Conservation (phyloP, 2,888 invertebrate species). For the Drosophila ustulata region DNA sequence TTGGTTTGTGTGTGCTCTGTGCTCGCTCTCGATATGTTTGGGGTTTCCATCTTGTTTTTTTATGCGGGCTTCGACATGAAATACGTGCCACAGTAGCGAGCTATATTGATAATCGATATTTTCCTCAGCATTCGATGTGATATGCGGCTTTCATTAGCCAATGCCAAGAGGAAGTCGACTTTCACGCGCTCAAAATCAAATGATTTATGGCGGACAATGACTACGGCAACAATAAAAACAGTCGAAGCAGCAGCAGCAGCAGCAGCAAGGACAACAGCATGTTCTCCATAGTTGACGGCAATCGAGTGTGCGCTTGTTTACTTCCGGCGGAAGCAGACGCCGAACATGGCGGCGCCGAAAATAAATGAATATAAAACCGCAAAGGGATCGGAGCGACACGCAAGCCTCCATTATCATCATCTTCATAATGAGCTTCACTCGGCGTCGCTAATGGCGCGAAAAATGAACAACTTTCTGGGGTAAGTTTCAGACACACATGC, state of each 20-base stretch:
- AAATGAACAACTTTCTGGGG: constrained; percentile 57
- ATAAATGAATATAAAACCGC: constrained; percentile 58
- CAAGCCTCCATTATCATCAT: constrained; percentile 43
- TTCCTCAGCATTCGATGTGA: constrained; percentile 28
- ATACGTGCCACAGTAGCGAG: constrained; percentile 43
- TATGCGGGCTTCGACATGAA: constrained; percentile 34
- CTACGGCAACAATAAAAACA: constrained; percentile 38
- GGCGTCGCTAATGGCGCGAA: constrained; percentile 56
- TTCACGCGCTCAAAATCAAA: constrained; percentile 64
- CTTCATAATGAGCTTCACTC: constrained; percentile 43
- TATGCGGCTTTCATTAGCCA: constrained; percentile 53
- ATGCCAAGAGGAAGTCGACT: constrained; percentile 55
- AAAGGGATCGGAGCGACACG: constrained; percentile 47
- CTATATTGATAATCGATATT: constrained; percentile 59
- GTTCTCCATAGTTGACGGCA: constrained; percentile 26
- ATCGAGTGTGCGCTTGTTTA: constrained; percentile 57
- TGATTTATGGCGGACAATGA: constrained; percentile 67
- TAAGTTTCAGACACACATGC: constrained; percentile 19
- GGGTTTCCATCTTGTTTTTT: constrained; percentile 10
- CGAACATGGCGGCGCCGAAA: constrained; percentile 55
- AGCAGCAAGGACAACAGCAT: constrained; percentile 2
- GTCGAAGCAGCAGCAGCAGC: constrained; percentile 12
- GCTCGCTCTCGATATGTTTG: background rate
- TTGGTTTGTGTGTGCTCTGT: background rate
- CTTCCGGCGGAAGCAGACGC: constrained; percentile 55